phyloP scores from a whole-genome alignment of 2,797 vertebrate genomes.

The Neosilurus hyrtlii region DNA sequence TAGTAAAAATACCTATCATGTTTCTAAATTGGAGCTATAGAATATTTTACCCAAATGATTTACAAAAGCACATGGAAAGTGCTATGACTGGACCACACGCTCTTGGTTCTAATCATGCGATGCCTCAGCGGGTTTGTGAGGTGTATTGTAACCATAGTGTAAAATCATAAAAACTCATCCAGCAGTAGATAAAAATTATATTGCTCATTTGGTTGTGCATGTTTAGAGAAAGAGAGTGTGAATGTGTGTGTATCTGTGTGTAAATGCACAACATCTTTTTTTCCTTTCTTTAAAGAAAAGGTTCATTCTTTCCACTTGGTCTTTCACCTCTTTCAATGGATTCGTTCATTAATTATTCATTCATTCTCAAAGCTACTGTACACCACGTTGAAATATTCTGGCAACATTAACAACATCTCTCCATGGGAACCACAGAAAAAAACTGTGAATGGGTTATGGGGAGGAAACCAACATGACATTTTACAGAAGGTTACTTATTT shows the following conservation, averaged over 20 bases:
- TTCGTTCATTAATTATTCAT: constrained; percentile 54
- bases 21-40: not conserved
- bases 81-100: not conserved
- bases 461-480: constrained; percentile 30
- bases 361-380: constrained; percentile 46
- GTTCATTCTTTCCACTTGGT: constrained; percentile 40
- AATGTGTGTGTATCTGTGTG: constrained; percentile 31
- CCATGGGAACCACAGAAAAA: constrained; percentile 29
- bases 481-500: constrained; percentile 27
- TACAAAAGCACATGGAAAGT: not conserved
- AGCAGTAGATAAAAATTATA: constrained; percentile 30
- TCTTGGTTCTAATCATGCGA: not conserved
- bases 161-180: constrained; percentile 60
- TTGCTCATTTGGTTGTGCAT: constrained; percentile 16
- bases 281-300: constrained; percentile 31
- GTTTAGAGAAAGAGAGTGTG: constrained; percentile 16
- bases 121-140: constrained; percentile 36
- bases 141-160: constrained; percentile 49
- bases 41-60: not conserved
- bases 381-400: constrained; percentile 43
- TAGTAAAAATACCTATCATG: not conserved
- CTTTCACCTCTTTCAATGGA: constrained; percentile 48
- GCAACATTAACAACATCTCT: constrained; percentile 47
- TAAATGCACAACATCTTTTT: constrained; percentile 35
- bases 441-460: constrained; percentile 10